Base-by-base conservation (phyloP, 2,888 invertebrate genomes). In the Scaptomyza polygonia region DNA sequence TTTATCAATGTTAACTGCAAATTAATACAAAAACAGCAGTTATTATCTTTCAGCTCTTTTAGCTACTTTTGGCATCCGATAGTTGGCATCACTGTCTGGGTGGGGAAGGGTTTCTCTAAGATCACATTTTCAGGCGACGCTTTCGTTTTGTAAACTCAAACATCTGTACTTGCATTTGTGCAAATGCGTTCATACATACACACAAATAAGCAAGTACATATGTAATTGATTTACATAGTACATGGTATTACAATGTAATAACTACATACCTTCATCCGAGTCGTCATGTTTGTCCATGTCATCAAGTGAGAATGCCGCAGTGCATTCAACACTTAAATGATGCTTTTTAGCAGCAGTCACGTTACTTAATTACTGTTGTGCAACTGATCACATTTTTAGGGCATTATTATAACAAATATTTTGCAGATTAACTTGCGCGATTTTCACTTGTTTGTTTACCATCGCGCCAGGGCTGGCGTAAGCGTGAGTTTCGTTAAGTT, bases 401-500 rank as follows among this genome's bases (percentile, higher is more conserved):
- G 42, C 21, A 18, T 8, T 14, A 45, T 55, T 51, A 53, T 56
- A 42, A 8, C 30, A 53, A 43, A 27, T 53, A 32, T 53, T 57
- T 44, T 5, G 40, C 42, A 0, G 12, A 29, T 59, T 47, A 39
- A 14, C 18, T 66, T 39, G 77, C 77, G 52, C 72, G 58, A 34
- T 54, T 72, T 59, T 54, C 61, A 58, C 77, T 73, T 77, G 73
- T 73, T 73, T 73, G 55, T 74, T 74, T 74, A 74, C 73, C 25
- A 67, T 59, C 56, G 53, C 8, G 30, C 77, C 62, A 74, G 77
- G 58, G 62, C 27, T 58, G 55, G 18, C 32, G 43, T 16, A 16
- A 21, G 11, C 1, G 1, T 11, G 3, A 9, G 0, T 43, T 56
- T 71, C 53, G 56, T 55, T 58, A 32, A 39, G 40, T 21, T 48